phyloP scores from a whole-genome alignment of 2,797 vertebrate genomes.

The Cygnus olor region DNA sequence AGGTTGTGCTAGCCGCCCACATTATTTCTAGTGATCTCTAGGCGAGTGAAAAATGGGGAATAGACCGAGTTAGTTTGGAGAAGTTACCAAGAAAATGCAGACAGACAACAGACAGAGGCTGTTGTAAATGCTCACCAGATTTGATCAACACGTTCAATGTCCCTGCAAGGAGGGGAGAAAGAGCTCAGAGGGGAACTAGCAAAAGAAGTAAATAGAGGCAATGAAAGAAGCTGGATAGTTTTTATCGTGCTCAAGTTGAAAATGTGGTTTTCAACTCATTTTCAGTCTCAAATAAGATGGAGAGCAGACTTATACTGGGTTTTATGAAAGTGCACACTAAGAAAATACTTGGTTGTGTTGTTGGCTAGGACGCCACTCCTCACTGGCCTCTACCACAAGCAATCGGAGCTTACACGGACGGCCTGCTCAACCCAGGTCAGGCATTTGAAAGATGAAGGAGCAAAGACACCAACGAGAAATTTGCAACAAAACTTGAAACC shows the following conservation, averaged over 20 bases:
- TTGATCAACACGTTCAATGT: conserved; percentile 90
- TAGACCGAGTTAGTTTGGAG: conserved; percentile 74
- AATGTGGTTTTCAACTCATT: background rate
- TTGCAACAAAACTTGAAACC: background rate
- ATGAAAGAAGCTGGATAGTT: background rate
- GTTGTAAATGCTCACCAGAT: conserved; percentile 94
- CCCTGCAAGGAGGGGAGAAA: conserved; percentile 95
- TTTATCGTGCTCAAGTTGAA: background rate
- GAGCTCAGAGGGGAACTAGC: conserved; percentile 82
- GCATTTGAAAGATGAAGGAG: background rate
- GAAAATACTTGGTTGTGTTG: rapidly evolving
- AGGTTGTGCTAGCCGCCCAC: background rate
- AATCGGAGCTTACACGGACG: rapidly evolving
- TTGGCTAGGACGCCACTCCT: background rate
- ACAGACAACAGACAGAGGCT: conserved; percentile 72
- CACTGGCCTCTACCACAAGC: background rate
- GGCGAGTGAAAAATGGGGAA: conserved; percentile 29
- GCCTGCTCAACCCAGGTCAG: background rate
- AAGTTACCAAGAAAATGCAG: conserved; percentile 67
- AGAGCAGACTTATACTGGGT: background rate
- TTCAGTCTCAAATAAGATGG: rapidly evolving
- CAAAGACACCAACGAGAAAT: background rate
- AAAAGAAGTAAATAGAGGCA: background rate
- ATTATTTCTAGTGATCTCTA: background rate
- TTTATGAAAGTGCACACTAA: rapidly evolving